These are phyloP conservation scores for Brachirus orientalis DNA, from an alignment of 2,113 vertebrate genomes.

Conservation along the genomic window DNA sequence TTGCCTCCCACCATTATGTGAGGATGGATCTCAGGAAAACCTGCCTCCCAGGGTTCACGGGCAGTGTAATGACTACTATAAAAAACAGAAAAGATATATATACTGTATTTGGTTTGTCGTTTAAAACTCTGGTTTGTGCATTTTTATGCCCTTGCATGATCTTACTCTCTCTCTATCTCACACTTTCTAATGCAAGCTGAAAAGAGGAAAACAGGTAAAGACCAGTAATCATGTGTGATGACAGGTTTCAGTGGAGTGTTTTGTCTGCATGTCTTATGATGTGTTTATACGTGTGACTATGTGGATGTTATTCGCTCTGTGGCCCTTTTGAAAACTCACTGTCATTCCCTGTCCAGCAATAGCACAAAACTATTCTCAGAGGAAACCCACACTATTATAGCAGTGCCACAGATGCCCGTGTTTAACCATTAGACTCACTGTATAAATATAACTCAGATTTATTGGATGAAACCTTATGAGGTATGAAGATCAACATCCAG, in stretches of 20 bases:
- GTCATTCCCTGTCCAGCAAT: constrained; percentile 55
- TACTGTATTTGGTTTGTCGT: constrained; percentile 31
- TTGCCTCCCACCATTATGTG: constrained; percentile 40
- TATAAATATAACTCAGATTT: constrained; percentile 69
- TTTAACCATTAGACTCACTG: constrained; percentile 49
- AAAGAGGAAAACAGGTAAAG: constrained; percentile 78
- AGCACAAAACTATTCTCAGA: constrained; percentile 60
- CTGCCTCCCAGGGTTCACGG: constrained; percentile 40
- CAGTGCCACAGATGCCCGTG: constrained; percentile 44
- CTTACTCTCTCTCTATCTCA: constrained; percentile 44
- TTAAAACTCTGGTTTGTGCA: constrained; percentile 23
- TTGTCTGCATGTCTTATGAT: constrained; percentile 18
- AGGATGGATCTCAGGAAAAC: constrained; percentile 60
- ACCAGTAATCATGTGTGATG: constrained; percentile 10
- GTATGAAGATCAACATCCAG: constrained; percentile 51
- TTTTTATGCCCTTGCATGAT: constrained; percentile 22
- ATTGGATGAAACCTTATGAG: constrained; percentile 56
- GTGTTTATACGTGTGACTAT: constrained; percentile 33
- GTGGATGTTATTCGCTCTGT: constrained; percentile 23
- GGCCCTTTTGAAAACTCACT: constrained; percentile 23
- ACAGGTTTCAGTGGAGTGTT: constrained; percentile 14
- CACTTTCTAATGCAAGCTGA: constrained; percentile 63
- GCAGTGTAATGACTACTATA: constrained; percentile 43
- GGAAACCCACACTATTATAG: constrained; percentile 57
- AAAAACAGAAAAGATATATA: too few relatives aligned